Percentiles rank a stretch among this genome's conserved stretches.
Conservation (phyloP, 2,888 invertebrate genomes). For the Drosophila helvetica region DNA sequence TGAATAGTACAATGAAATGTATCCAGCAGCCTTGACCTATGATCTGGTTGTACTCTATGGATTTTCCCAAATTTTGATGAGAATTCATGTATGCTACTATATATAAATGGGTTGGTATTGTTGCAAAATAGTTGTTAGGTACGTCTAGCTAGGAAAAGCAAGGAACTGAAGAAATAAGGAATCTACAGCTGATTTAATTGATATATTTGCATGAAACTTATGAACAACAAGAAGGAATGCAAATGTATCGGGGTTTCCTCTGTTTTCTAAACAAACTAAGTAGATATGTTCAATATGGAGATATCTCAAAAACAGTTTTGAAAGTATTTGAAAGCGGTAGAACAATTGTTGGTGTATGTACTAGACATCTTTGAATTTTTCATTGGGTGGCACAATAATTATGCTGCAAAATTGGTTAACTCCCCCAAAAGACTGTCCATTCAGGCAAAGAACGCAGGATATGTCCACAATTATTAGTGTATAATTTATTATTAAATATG, state of each 20-base stretch:
- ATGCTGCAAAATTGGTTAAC: not conserved
- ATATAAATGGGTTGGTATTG: not conserved
- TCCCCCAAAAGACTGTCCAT: not conserved
- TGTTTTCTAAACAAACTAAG: too few relatives aligned
- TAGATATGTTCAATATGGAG: too few relatives aligned
- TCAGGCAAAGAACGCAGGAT: constrained; percentile 1
- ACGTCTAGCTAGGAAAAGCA: not conserved
- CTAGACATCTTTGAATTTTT: too few relatives aligned
- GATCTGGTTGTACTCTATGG: not conserved
- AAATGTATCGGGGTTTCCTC: too few relatives aligned
- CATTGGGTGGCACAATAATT: too few relatives aligned
- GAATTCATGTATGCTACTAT: not conserved
- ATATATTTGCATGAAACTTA: too few relatives aligned
- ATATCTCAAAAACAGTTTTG: too few relatives aligned
- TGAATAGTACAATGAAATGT: not conserved
- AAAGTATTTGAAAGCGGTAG: too few relatives aligned
- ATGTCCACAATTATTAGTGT: constrained; percentile 61
- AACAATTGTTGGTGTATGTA: too few relatives aligned
- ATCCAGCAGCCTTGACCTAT: not conserved
- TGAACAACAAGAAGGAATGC: too few relatives aligned
- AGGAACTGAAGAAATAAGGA: too few relatives aligned
- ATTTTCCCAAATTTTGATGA: not conserved
- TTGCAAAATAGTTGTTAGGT: not conserved
- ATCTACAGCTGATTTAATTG: too few relatives aligned
- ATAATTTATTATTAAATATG: constrained; percentile 80